A percentile compares a stretch with the other conserved stretches of the same genome.
Conservation (phyloP, 2,113 vertebrate species). For the Cynoglossus semilaevis region DNA sequence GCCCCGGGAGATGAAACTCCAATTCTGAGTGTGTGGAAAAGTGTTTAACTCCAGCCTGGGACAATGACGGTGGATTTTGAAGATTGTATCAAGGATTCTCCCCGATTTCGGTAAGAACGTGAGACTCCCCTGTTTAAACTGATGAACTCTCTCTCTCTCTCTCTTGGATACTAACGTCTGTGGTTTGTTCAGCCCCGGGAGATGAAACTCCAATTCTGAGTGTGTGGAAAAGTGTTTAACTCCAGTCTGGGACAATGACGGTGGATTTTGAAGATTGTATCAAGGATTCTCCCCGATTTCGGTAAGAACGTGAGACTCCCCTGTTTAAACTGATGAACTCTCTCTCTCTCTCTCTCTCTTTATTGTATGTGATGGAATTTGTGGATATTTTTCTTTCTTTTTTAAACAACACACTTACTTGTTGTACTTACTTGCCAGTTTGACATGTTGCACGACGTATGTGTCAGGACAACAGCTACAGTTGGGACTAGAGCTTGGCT, state of each 20-base stretch:
- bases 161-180: slow-evolving; percentile 62
- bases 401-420: no score
- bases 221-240: slow-evolving; percentile 11
- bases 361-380: no score
- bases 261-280: slow-evolving; percentile 83
- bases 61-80: slow-evolving; percentile 84
- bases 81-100: slow-evolving; percentile 81
- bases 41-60: slow-evolving; percentile 14
- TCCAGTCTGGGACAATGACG: slow-evolving; percentile 70
- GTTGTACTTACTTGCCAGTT: no score
- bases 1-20: slow-evolving; percentile 65
- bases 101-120: slow-evolving; percentile 75
- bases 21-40: slow-evolving; percentile 52
- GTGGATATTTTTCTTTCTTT: no score
- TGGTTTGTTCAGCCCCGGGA: no score
- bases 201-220: slow-evolving; percentile 70
- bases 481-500: no score
- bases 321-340: no score
- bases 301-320: slow-evolving; percentile 58
- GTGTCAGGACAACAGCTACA: no score
- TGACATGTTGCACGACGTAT: no score
- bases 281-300: slow-evolving; percentile 80
- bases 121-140: neutral
- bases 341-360: no score
- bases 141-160: no score